A percentile compares a stretch with the other conserved stretches of the same genome.
Evolutionary conservation across 2,113 vertebrate genomes (phyloP).

Genomic region (Ailuropoda melanoleuca): DNA sequence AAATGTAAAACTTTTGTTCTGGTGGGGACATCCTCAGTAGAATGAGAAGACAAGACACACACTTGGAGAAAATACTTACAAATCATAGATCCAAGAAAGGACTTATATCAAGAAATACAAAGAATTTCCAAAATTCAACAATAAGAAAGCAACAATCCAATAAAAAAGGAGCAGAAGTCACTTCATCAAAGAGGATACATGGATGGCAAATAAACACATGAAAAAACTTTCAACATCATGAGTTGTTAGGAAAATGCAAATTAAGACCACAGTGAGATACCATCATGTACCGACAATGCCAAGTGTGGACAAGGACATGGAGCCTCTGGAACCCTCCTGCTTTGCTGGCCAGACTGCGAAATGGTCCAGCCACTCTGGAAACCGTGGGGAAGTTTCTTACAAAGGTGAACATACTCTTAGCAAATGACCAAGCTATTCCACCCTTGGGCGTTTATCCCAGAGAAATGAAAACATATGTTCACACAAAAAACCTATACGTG

Average conservation of each 20-base stretch:
- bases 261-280: neutral
- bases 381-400: neutral
- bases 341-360: neutral
- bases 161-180: neutral
- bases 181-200: neutral
- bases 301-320: neutral
- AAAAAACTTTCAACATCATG: neutral
- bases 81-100: neutral
- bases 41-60: neutral
- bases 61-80: neutral
- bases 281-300: no score
- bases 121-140: neutral
- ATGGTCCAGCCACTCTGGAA: neutral
- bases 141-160: neutral
- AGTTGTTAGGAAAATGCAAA: neutral
- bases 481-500: neutral
- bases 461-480: neutral
- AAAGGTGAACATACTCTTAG: neutral
- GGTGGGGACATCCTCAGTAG: neutral
- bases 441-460: neutral
- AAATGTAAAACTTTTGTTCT: neutral
- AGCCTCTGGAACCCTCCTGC: neutral
- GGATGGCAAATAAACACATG: neutral
- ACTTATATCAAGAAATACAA: neutral
- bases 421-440: neutral